phyloP scores from a whole-genome alignment of 2,113 vertebrate species.

The Sakesphorus luctuosus region DNA sequence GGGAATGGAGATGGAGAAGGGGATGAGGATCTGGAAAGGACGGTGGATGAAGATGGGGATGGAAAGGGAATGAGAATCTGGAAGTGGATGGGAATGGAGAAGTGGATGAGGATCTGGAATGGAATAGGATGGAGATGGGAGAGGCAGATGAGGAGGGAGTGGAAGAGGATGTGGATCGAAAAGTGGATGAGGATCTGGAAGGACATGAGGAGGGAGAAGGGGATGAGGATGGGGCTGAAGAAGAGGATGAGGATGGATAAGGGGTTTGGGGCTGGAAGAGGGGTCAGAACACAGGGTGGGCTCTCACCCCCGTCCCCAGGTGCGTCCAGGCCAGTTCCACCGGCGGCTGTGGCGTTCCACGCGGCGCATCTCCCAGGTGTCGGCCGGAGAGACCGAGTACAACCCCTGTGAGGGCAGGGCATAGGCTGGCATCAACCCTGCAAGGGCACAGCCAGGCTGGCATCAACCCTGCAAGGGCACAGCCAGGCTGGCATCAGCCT shows the following conservation, averaged over 20 bases:
- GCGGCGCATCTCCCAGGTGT: conserved; percentile 91
- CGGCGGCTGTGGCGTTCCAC: conserved; percentile 89
- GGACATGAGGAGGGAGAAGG: too few species aligned
- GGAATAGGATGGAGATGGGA: neutral
- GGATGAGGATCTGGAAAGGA: too few species aligned
- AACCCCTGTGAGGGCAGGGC: conserved; percentile 75
- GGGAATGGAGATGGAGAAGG: too few species aligned
- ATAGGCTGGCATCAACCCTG: neutral
- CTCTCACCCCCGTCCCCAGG: conserved; percentile 64
- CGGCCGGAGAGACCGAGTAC: conserved; percentile 92
- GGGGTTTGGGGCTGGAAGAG: neutral
- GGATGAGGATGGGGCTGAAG: neutral
- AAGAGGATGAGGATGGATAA: neutral
- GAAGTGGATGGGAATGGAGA: neutral
- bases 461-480: too few species aligned
- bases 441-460: too few species aligned
- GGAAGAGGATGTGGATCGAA: neutral
- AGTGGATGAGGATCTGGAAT: too few species aligned
- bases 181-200: too few species aligned
- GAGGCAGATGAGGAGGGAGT: too few species aligned
- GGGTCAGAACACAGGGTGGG: neutral
- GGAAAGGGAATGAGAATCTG: too few species aligned
- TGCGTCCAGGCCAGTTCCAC: conserved; percentile 87
- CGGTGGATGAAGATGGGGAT: too few species aligned
- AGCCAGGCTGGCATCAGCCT: too few species aligned